Evolutionary conservation across 2,113 vertebrate genomes (phyloP), one percentile per base, ranked within the genome.

Genomic region (Paralichthys olivaceus): DNA sequence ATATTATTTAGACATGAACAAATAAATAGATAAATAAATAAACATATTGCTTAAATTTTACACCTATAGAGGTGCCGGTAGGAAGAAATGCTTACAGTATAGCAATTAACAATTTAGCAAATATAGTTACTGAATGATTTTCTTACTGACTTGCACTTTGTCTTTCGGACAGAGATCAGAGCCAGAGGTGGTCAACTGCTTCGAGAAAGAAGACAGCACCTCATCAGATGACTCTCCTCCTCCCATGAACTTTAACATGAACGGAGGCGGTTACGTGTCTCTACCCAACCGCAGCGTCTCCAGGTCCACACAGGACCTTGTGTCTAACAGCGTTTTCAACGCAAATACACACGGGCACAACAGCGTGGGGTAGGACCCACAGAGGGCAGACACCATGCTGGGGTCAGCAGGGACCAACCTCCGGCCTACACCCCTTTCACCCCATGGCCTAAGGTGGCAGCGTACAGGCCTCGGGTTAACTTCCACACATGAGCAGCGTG

Each of bases 271-370:
- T 8, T 90, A 92, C 1, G 77, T 91, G n/a, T 58, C 69, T 58
- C 91, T 93, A 2, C 91, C 92, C 3, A 59, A 1, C 25, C 26
- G 0, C 40, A 26, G 3, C 4, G 0, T n/a, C 43, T 83, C 63
- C 47, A 72, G 43, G 68, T 92, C 88, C 70, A 75, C 82, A 7
- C 75, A 84, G 65, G 81, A 91, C 32, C 83, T 88, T 0, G 19
- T 54, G 0, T 78, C 65, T n/a, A 75, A 55, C 57, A 12, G 37
- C 13, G 20, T 25, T 4, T 2, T 23, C 58, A 43, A n/a, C 62
- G 17, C 63, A n/a, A 74, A 23, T 65, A 19, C 65, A n/a, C 40
- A 57, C 1, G 58, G 22, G 3, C 34, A 3, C 1, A 5, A 23
- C n/a, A 23, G 7, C 12, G 0, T 45, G 1, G 85, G 78, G 69